These are phyloP conservation scores for Mixornis gularis DNA, from an alignment of 2,113 vertebrate species.

Conservation along the genomic window DNA sequence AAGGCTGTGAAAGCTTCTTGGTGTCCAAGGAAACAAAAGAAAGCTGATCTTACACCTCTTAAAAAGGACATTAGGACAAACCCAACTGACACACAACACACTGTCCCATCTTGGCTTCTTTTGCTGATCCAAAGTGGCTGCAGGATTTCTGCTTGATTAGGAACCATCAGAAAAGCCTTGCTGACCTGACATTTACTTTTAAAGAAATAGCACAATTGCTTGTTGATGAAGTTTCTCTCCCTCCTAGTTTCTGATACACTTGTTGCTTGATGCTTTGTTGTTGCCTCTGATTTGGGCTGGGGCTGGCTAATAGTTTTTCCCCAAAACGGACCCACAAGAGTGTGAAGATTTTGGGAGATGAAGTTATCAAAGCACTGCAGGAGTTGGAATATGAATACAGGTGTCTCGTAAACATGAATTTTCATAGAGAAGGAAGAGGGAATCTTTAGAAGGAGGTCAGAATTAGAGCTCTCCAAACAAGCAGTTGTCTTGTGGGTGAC, in stretches of 20 bases:
- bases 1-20: neutral
- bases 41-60: neutral
- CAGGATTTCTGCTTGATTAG: slow-evolving; percentile 29
- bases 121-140: neutral
- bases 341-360: neutral
- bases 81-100: neutral
- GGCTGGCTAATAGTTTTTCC: neutral
- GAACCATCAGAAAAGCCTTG: neutral
- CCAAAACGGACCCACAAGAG: neutral
- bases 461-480: neutral
- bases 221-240: neutral
- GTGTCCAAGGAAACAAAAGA: neutral
- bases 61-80: neutral
- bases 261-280: neutral
- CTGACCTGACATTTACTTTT: neutral
- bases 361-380: neutral
- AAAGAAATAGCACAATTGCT: neutral
- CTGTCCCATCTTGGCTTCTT: neutral
- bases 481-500: neutral
- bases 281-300: neutral
- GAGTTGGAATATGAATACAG: neutral
- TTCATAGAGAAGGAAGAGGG: neutral
- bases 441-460: neutral
- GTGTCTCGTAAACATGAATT: neutral
- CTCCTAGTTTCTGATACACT: neutral